Evolutionary conservation across 2,888 invertebrate species (phyloP), one percentile per base, ranked within the genome.

Genomic region (Nomada hirtipes): DNA sequence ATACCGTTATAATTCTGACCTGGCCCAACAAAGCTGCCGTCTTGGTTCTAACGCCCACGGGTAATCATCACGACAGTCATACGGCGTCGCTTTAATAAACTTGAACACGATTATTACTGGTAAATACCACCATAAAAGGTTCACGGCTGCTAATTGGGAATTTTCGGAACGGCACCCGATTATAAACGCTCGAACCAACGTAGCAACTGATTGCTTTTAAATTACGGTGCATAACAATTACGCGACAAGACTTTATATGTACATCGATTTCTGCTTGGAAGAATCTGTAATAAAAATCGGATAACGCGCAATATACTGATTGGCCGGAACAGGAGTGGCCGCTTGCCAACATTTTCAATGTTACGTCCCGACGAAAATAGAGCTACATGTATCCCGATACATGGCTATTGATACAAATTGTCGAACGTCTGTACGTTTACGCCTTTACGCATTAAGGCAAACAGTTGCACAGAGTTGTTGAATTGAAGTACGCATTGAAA

Each of bases 1-100:
- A 29, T 76, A 80, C 83, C 75, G 77, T 83, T 84, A 77, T 11
- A 63, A 47, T 67, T 50, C 61, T 69, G 70, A 84, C 76, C 83
- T 74, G 65, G n/a, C 52, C 42, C 63, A 50, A 78, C 78, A 78
- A 83, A 60, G 55, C 4, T 15, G n/a, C 20, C 29, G 15, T 15
- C 44, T 0, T 26, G 2, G 60, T 10, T 1, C 26, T 74, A n/a
- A 60, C 36, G 23, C 60, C 50, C 20, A 55, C 44, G 68, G 57
- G 0, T 72, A 83, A 76, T 75, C 70, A 26, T 50, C 57, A 57
- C 29, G 11, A 26, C 26, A 20, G 20, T 4, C 11, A 9, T 42
- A n/a, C 10, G 47, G n/a, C 23, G 52, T 57, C 63, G 11, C 0
- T 13, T 20, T 0, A 0, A 26, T 2, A 23, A 47, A 53, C 69